A percentile compares a stretch with the other conserved stretches of the same genome.
These are phyloP conservation scores for Nicator chloris DNA, from an alignment of 2,113 vertebrate genomes.

Conservation along the genomic window DNA sequence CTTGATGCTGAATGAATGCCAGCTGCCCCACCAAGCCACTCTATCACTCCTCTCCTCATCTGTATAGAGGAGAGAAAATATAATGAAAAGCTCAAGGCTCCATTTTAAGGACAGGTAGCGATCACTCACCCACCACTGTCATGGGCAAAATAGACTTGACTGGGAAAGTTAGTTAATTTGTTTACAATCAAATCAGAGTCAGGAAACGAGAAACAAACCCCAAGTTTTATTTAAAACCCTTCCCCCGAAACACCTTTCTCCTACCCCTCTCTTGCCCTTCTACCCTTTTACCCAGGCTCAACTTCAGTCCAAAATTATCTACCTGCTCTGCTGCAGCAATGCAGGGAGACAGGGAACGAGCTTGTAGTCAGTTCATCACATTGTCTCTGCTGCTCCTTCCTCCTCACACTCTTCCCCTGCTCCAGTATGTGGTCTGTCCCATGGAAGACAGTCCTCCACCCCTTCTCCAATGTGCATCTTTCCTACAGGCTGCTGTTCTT, in stretches of 20 bases:
- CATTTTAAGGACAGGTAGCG: neutral
- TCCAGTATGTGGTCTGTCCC: neutral
- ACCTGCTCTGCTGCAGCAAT: neutral
- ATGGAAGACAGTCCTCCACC: neutral
- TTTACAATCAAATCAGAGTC: neutral
- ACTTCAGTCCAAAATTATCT: neutral
- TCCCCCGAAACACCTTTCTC: neutral
- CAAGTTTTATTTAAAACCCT: neutral
- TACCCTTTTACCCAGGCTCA: neutral
- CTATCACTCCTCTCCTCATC: neutral
- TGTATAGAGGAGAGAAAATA: neutral
- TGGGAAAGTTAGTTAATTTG: neutral
- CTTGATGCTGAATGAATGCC: neutral
- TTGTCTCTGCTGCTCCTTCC: neutral
- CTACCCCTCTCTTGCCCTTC: neutral
- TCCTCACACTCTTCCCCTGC: neutral
- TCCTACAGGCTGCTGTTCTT: neutral
- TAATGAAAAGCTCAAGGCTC: neutral
- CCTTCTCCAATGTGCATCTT: neutral
- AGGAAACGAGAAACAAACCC: neutral
- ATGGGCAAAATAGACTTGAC: neutral
- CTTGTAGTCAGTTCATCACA: neutral
- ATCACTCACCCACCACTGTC: neutral
- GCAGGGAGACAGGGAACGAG: neutral
- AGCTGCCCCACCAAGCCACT: fast-evolving